Evolutionary conservation across 2,888 invertebrate genomes (phyloP).

Genomic region (Labia minor): DNA sequence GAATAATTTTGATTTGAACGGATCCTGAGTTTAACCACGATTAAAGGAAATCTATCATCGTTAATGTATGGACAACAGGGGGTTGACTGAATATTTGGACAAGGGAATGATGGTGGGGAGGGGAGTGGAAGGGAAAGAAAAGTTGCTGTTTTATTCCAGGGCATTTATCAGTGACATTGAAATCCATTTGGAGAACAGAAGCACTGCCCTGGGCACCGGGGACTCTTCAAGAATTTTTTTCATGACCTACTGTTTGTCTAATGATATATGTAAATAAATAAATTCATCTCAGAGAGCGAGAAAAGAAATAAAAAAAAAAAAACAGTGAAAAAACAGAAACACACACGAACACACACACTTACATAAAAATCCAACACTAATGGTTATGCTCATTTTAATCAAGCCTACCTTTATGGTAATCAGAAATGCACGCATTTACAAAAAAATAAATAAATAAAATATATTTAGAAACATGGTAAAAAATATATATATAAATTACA

Average conservation of each 20-base stretch:
- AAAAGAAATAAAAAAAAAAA: too few species aligned
- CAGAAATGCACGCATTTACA: too few species aligned
- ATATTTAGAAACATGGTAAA: too few species aligned
- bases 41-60: slow-evolving; percentile 6
- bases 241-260: slow-evolving; percentile 13
- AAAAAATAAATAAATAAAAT: too few species aligned
- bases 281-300: neutral
- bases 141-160: slow-evolving; percentile 8
- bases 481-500: too few species aligned
- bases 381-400: too few species aligned
- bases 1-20: slow-evolving; percentile 1
- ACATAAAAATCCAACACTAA: too few species aligned
- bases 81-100: neutral
- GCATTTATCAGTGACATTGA: neutral
- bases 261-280: slow-evolving; percentile 13
- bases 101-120: neutral
- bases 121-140: neutral
- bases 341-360: too few species aligned
- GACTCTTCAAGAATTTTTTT: slow-evolving; percentile 4
- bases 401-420: too few species aligned
- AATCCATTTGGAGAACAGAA: slow-evolving; percentile 6
- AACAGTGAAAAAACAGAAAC: too few species aligned
- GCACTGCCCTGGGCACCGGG: neutral
- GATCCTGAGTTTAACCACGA: neutral
- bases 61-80: neutral